A percentile compares a stretch with the other conserved stretches of the same genome.
Conservation (phyloP, 2,888 invertebrate genomes). For the Napeogenes sylphis region DNA sequence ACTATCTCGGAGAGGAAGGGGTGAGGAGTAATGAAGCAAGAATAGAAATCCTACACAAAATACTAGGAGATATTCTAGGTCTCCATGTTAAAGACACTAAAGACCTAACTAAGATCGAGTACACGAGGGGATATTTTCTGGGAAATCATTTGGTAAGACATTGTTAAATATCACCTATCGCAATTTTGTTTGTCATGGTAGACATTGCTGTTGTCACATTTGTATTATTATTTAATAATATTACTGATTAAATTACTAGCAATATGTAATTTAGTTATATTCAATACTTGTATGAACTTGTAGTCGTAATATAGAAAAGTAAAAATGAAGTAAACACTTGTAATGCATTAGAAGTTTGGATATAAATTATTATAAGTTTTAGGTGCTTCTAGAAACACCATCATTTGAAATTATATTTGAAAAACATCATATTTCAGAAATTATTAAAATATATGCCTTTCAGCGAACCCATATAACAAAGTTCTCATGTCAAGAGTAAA, state of each 20-base stretch:
- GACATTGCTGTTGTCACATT: slow-evolving; percentile 45
- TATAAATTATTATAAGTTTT: slow-evolving; percentile 37
- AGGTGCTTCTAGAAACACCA: slow-evolving; percentile 58
- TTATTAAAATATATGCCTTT: too few species aligned
- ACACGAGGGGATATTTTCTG: slow-evolving; percentile 84
- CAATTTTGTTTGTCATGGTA: slow-evolving; percentile 42
- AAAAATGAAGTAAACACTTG: slow-evolving; percentile 30
- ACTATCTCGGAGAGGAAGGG: slow-evolving; percentile 68
- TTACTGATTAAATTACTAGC: neutral
- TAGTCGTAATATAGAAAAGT: slow-evolving; percentile 18
- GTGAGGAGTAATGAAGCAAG: slow-evolving; percentile 80
- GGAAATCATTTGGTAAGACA: slow-evolving; percentile 87
- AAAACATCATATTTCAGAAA: neutral
- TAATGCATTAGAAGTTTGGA: slow-evolving; percentile 36
- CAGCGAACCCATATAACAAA: too few species aligned
- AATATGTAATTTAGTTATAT: neutral
- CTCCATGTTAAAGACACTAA: slow-evolving; percentile 76
- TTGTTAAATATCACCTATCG: slow-evolving; percentile 40
- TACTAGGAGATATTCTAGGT: slow-evolving; percentile 83
- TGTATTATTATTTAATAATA: slow-evolving; percentile 16
- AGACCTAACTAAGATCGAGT: slow-evolving; percentile 57
- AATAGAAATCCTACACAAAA: slow-evolving; percentile 86
- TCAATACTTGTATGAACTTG: slow-evolving; percentile 11
- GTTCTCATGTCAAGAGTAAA: too few species aligned
- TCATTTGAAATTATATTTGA: slow-evolving; percentile 47